Conservation (phyloP, 2,113 vertebrate species). For the Epinephelus lanceolatus region DNA sequence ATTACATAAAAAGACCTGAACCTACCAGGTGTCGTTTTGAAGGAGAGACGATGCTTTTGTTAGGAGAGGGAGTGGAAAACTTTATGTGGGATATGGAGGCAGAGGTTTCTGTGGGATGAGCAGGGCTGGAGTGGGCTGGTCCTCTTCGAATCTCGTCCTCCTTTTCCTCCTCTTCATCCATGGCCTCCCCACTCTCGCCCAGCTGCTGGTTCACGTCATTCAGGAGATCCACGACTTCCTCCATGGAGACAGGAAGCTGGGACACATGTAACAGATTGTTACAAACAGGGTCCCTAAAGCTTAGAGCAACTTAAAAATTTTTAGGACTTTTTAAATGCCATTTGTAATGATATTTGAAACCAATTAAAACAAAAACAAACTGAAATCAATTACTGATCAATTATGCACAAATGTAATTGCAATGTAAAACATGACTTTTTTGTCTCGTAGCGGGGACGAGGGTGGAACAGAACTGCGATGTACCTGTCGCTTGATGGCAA, state of each 20-base stretch:
- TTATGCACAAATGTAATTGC: no score
- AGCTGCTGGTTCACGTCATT: constrained; percentile 93
- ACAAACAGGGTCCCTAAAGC: background rate
- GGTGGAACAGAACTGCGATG: no score
- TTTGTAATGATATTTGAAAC: no score
- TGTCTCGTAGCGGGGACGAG: no score
- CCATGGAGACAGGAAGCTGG: constrained; percentile 92
- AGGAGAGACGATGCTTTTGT: constrained; percentile 89
- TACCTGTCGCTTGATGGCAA: no score
- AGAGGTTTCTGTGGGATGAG: constrained; percentile 79
- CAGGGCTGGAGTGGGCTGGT: constrained; percentile 82
- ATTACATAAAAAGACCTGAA: background rate
- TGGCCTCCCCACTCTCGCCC: constrained; percentile 85
- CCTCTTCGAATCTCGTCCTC: constrained; percentile 39
- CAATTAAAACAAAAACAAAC: no score
- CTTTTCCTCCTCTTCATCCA: constrained; percentile 75
- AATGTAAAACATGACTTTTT: no score
- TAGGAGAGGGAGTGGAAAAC: constrained; percentile 90
- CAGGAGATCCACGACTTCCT: constrained; percentile 92
- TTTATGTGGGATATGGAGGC: constrained; percentile 84
- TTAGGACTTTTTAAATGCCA: no score
- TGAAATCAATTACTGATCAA: no score
- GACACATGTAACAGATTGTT: constrained; percentile 21
- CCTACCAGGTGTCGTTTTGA: constrained; percentile 91
- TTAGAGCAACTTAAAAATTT: no score